phyloP scores from a whole-genome alignment of 2,113 vertebrate species.

The Brachionichthys hirsutus region DNA sequence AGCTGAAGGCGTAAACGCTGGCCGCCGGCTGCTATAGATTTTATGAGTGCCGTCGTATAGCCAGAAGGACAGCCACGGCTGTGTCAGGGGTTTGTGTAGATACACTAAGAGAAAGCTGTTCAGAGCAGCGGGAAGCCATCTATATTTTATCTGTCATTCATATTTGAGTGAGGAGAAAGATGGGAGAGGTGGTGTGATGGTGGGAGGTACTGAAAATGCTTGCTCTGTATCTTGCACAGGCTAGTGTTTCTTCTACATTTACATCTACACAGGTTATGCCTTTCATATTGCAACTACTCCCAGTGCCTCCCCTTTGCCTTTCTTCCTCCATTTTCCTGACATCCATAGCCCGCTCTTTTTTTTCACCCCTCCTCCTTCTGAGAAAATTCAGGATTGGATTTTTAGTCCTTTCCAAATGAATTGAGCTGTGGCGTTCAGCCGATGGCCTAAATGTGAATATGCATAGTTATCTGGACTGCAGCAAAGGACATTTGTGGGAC shows the following conservation, averaged over 20 bases:
- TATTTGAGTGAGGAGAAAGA: constrained; percentile 33
- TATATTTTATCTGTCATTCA: constrained; percentile 58
- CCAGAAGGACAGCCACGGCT: constrained; percentile 21
- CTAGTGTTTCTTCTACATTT: constrained; percentile 19
- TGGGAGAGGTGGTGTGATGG: neutral
- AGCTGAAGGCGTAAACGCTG: constrained; percentile 49
- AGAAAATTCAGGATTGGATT: constrained; percentile 59
- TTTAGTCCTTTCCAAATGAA: constrained; percentile 69
- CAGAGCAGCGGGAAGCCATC: constrained; percentile 38
- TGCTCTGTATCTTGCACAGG: constrained; percentile 15
- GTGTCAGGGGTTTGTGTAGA: constrained; percentile 21
- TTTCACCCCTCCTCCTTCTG: constrained; percentile 50
- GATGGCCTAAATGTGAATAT: constrained; percentile 80
- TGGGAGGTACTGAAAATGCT: constrained; percentile 12
- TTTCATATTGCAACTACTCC: constrained; percentile 44
- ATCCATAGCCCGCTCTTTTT: constrained; percentile 23
- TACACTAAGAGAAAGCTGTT: constrained; percentile 28
- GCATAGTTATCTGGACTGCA: constrained; percentile 71
- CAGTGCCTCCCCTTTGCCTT: constrained; percentile 5
- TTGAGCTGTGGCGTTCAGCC: constrained; percentile 67
- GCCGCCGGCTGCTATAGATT: constrained; percentile 38
- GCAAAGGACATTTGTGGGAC: constrained; percentile 70
- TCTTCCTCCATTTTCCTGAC: constrained; percentile 30
- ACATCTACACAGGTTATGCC: constrained; percentile 43
- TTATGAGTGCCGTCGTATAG: constrained; percentile 27